Evolutionary conservation across 2,113 vertebrate species (phyloP).

Genomic region (Canis aureus): DNA sequence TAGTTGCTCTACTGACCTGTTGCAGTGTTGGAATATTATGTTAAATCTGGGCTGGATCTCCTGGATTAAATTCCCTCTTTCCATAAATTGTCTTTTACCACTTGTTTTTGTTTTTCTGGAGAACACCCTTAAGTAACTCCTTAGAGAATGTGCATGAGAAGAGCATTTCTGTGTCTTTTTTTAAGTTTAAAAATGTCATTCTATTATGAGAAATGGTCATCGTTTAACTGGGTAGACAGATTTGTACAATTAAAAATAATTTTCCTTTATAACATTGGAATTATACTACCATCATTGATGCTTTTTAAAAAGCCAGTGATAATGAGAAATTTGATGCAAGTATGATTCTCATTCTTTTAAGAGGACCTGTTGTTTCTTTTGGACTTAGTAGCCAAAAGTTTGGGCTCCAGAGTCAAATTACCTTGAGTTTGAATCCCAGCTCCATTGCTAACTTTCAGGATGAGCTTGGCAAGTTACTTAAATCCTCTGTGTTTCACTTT

Average conservation of each 20-base stretch:
- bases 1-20: background rate
- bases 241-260: background rate
- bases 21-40: background rate
- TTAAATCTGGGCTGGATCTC: background rate
- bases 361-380: background rate
- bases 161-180: background rate
- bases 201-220: background rate
- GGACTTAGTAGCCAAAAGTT: background rate
- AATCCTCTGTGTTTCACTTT: background rate
- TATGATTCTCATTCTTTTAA: background rate
- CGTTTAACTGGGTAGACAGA: background rate
- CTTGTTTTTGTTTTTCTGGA: background rate
- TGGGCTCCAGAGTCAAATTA: background rate
- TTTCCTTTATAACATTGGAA: background rate
- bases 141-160: background rate
- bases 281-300: background rate
- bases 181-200: background rate
- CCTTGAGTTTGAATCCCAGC: background rate
- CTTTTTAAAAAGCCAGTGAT: background rate
- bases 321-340: background rate
- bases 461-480: background rate
- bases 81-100: background rate
- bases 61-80: background rate
- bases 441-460: background rate
- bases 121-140: background rate